Evolutionary conservation across 1,140 invertebrate genomes (phyloP), one percentile per base, ranked within the genome.

Genomic region (Anastrepha ludens): DNA sequence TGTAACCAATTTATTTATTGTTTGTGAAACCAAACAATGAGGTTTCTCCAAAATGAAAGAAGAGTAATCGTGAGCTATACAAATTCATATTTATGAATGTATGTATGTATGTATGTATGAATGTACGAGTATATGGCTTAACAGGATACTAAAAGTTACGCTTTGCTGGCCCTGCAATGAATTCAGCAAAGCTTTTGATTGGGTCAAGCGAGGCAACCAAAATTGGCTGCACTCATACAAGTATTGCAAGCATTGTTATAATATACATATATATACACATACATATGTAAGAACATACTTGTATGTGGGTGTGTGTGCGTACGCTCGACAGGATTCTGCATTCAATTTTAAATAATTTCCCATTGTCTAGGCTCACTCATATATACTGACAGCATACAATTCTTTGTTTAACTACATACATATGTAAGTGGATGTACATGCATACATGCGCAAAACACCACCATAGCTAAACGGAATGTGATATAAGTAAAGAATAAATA

Each of bases 1-100:
- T 81, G 74, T 81, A n/a, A 55, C 20, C 47, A 8, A 55, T 20
- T 81, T 81, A 81, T 81, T 81, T 81, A 81, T 81, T 81, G 74
- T 81, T 81, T 81, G 20, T 81, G 44, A 20, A 81, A 55, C 47
- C 74, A 81, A 55, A 81, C 74, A 81, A 81, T 55, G 50, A 55
- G 39, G 47, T 5, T 58, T 50, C 55, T 20, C 20, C 20, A 81
- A 81, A 81, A 81, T 55, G 17, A 81, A 81, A 81, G 74, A 81
- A 55, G 47, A 13, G 44, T 17, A 13, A 47, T 13, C 41, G 47
- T 44, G 11, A 17, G 11, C 4, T 62, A 41, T 44, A 70, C 41
- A 44, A 44, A 47, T 39, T 20, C 47, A 78, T 50, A 11, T 20
- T 44, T 11, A 39, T 41, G 11, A 2, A 39, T 67, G 29, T 41